Evolutionary conservation across 2,797 vertebrate species (phyloP).

Genomic region (Mastacembelus armatus): DNA sequence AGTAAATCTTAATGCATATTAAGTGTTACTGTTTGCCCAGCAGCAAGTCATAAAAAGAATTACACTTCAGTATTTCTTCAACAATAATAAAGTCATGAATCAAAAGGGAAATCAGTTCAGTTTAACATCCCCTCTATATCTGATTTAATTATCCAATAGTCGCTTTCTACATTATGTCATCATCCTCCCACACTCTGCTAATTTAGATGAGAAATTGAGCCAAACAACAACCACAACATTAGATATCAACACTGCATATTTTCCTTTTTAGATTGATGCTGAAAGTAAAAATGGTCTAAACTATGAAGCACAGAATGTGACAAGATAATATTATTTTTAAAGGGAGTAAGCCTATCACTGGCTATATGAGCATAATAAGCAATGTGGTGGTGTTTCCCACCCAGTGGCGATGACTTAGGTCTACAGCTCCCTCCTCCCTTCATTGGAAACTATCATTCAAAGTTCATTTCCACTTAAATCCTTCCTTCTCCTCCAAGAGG

Average conservation of each 20-base stretch:
- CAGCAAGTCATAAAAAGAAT: background rate
- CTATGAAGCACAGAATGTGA: background rate
- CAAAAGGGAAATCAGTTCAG: constrained; percentile 18
- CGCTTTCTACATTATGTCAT: constrained; percentile 35
- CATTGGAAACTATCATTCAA: constrained; percentile 31
- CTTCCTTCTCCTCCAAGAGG: constrained; percentile 32
- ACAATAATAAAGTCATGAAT: constrained; percentile 4
- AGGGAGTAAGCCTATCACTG: background rate
- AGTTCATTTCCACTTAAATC: constrained; percentile 43
- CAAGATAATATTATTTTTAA: constrained; percentile 15
- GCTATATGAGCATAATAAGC: constrained; percentile 24
- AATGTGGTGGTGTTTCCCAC: constrained; percentile 17
- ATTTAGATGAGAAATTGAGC: constrained; percentile 15
- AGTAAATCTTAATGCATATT: constrained; percentile 5
- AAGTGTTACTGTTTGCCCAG: background rate
- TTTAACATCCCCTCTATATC: constrained; percentile 5
- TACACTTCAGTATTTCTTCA: background rate
- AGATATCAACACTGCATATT: background rate
- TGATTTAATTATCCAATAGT: constrained; percentile 35
- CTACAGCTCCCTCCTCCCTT: constrained; percentile 28
- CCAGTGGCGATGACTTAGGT: constrained; percentile 42
- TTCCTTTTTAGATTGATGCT: constrained; percentile 4
- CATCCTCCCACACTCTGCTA: constrained; percentile 6
- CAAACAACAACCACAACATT: constrained; percentile 5
- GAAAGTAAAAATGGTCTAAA: background rate